A percentile compares a stretch with the other conserved stretches of the same genome.
phyloP scores from a whole-genome alignment of 1,140 invertebrate genomes.

The Aphidius gifuensis region DNA sequence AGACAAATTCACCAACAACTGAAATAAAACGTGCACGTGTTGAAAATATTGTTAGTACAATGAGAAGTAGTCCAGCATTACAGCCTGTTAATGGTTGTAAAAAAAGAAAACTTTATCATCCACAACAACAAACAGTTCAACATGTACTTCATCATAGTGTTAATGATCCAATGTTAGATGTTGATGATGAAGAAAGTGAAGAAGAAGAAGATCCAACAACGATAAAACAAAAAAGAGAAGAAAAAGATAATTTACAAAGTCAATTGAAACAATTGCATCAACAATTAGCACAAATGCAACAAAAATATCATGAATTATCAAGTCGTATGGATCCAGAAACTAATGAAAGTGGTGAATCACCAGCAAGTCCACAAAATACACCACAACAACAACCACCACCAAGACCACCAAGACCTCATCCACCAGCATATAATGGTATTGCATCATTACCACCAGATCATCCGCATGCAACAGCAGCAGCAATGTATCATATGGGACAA shows the following conservation, averaged over 20 bases:
- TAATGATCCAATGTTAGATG: constrained; percentile 68
- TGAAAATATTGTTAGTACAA: constrained; percentile 90
- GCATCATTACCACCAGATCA: constrained; percentile 59
- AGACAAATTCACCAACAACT: constrained; percentile 50
- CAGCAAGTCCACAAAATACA: constrained; percentile 53
- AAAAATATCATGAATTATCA: constrained; percentile 83
- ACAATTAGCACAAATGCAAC: constrained; percentile 85
- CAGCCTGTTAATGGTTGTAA: constrained; percentile 85
- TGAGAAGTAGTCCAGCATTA: constrained; percentile 78
- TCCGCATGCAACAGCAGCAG: constrained; percentile 52
- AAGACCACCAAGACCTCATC: constrained; percentile 60
- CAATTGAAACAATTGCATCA: constrained; percentile 85
- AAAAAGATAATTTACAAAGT: constrained; percentile 79
- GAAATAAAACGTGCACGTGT: constrained; percentile 88
- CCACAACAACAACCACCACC: constrained; percentile 54
- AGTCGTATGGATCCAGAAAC: constrained; percentile 74
- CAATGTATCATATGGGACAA: constrained; percentile 53
- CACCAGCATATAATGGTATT: constrained; percentile 53
- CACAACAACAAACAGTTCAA: constrained; percentile 75
- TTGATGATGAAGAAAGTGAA: constrained; percentile 73
- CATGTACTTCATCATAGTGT: constrained; percentile 57
- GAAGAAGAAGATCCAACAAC: constrained; percentile 70
- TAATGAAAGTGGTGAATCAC: constrained; percentile 69
- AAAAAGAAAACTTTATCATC: constrained; percentile 95
- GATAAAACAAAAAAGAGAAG: constrained; percentile 77